Base-by-base conservation (phyloP, 2,797 vertebrate species). In the Leptoclinus maculatus region DNA sequence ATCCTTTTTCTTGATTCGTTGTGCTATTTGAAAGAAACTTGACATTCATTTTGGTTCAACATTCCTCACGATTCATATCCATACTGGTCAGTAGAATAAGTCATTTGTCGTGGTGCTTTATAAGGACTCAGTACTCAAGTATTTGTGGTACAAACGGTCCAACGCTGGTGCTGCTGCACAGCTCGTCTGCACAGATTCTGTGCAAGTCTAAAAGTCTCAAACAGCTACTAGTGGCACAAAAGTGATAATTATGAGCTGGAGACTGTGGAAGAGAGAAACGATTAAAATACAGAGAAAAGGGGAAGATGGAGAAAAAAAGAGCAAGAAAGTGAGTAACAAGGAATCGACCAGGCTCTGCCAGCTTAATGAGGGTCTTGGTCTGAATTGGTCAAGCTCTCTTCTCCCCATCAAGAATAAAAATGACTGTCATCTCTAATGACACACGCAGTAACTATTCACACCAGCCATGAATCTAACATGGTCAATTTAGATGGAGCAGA, bases 381-480 rank as follows among this genome's bases (percentile, higher is more conserved):
- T 75, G 49, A 71, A 74, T 56, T 69, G 41, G 25, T 56, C 13
- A 12, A 59, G 51, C 53, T 53, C 57, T 56, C n/a, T 27, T 69
- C 32, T 74, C 19, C 41, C 27, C 16, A 32, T 66, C 53, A 51
- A 58, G 43, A 67, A 49, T 79, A 27, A 72, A 72, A 73, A 74
- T 53, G 25, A 71, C 59, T 69, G 59, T 67, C 65, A 78, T 66
- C 21, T 62, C 32, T 41, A 78, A 78, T 67, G 58, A 75, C 59
- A 73, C 68, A 66, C 47, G 27, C 60, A 73, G 64, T 58, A 66
- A 51, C 62, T 77, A 57, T 54, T 74, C 71, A 54, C 53, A 63
- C 65, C 54, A 66, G 59, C 81, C 67, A 84, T 81, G 66, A 76
- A 82, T 84, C 63, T 64, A 59, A 76, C 57, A 82, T 68, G 57